These are phyloP conservation scores for Entosphenus tridentatus DNA, from an alignment of 2,113 vertebrate genomes.

Conservation along the genomic window DNA sequence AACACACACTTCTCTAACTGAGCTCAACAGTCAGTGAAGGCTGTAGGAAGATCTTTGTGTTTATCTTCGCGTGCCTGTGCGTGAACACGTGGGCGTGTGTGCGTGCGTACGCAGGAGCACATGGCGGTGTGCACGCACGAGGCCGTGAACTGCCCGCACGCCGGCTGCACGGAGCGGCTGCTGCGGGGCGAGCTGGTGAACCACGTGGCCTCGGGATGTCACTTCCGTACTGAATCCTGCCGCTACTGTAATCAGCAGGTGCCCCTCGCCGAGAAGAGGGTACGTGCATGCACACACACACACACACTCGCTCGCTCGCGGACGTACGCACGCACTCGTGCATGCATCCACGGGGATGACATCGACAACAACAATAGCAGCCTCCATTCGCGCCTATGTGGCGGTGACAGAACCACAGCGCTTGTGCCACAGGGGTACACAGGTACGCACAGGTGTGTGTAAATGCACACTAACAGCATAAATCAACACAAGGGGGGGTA, in stretches of 20 bases:
- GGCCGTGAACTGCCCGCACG: neutral
- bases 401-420: too few species aligned
- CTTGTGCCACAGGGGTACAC: too few species aligned
- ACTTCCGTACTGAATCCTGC: neutral
- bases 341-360: too few species aligned
- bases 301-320: too few species aligned
- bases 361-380: too few species aligned
- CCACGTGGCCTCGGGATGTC: neutral
- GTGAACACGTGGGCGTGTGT: neutral
- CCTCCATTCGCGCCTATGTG: too few species aligned
- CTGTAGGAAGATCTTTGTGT: neutral
- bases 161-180: neutral
- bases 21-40: too few species aligned
- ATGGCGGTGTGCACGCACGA: neutral
- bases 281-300: neutral
- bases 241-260: neutral
- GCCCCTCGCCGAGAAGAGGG: slow-evolving; percentile 1
- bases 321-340: too few species aligned
- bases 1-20: too few species aligned
- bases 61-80: neutral
- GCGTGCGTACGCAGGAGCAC: neutral
- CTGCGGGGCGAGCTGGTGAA: neutral
- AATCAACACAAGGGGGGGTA: too few species aligned
- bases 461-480: too few species aligned
- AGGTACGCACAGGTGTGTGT: too few species aligned